phyloP scores from a whole-genome alignment of 2,113 vertebrate genomes.

The Agelaius phoeniceus region DNA sequence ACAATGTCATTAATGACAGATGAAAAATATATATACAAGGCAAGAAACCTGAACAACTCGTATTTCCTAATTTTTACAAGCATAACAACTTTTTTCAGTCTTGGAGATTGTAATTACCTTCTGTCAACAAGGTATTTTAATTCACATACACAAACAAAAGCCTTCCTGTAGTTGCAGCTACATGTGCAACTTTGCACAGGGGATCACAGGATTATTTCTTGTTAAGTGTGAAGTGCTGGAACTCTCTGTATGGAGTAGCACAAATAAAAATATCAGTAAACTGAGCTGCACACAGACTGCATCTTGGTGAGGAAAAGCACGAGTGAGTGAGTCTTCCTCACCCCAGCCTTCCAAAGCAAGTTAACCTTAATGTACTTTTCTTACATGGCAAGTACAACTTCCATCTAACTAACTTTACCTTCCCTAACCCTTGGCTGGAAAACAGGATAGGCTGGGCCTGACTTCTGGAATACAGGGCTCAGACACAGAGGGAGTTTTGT shows the following conservation, averaged over 20 bases:
- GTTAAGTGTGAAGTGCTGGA: not conserved
- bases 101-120: not conserved
- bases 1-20: not conserved
- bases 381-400: not conserved
- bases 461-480: not conserved
- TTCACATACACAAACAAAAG: not conserved
- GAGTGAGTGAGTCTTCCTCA: not conserved
- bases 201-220: not conserved
- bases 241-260: not conserved
- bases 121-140: not conserved
- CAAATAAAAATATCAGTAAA: not conserved
- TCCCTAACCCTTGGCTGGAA: not conserved
- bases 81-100: not conserved
- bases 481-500: not conserved
- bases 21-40: not conserved
- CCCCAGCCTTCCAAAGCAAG: accelerated
- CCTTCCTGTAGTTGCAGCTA: not conserved
- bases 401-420: not conserved
- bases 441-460: not conserved
- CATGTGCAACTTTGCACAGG: accelerated
- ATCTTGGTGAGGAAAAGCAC: not conserved
- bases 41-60: not conserved
- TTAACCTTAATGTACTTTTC: not conserved
- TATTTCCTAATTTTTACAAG: not conserved
- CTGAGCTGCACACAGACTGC: not conserved